These are phyloP conservation scores for Tetragnatha montana DNA, from an alignment of 2,888 invertebrate species.

Conservation along the genomic window DNA sequence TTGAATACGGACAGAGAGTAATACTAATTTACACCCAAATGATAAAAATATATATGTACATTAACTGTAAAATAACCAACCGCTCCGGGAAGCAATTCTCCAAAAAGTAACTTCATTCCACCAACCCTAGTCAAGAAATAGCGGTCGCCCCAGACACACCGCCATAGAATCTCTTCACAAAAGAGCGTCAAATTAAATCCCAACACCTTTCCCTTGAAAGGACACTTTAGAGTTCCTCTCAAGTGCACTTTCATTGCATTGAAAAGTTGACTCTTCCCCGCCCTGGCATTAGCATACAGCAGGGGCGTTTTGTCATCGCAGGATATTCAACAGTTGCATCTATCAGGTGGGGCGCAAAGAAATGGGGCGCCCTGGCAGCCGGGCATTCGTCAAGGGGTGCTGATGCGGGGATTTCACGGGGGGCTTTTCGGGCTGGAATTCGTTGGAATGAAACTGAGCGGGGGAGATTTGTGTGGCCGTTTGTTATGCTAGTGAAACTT, in stretches of 20 bases:
- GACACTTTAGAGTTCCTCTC: not conserved
- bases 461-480: not conserved
- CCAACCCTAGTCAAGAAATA: too few species aligned
- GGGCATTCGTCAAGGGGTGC: constrained; percentile 11
- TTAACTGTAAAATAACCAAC: too few species aligned
- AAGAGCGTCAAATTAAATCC: not conserved
- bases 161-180: not conserved
- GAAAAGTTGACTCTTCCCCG: not conserved
- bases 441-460: constrained; percentile 1
- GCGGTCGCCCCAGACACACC: too few species aligned
- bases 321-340: constrained; percentile 26
- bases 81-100: too few species aligned
- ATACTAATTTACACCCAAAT: too few species aligned
- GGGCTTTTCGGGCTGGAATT: constrained; percentile 6
- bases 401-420: constrained; percentile 34
- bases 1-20: too few species aligned
- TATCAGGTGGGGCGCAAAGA: constrained; percentile 42
- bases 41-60: too few species aligned
- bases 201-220: not conserved
- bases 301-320: constrained; percentile 4
- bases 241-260: not conserved
- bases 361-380: constrained; percentile 19
- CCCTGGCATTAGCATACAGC: not conserved
- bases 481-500: not conserved
- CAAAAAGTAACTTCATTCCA: too few species aligned